Conservation (phyloP, 2,888 invertebrate genomes). For the Caradrina clavipalpis region DNA sequence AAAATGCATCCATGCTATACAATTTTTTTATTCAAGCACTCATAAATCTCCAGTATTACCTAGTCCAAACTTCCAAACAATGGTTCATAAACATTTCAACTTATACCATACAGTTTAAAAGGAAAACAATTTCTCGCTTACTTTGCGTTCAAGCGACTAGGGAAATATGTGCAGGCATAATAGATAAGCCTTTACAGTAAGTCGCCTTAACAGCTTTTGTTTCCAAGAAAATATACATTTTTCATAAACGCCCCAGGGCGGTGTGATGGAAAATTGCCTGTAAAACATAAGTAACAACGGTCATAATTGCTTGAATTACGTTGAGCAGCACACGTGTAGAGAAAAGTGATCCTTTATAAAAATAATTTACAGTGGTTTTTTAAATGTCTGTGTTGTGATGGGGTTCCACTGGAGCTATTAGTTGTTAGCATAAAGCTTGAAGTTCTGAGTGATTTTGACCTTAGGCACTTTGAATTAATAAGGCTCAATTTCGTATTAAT, state of each 20-base stretch:
- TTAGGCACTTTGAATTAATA: not conserved
- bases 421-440: constrained; percentile 2
- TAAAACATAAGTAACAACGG: constrained; percentile 73
- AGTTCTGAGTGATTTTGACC: not conserved
- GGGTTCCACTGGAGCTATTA: constrained; percentile 51
- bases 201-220: constrained; percentile 85
- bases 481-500: constrained; percentile 1
- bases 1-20: too few species aligned
- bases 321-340: constrained; percentile 63
- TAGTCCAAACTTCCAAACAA: constrained; percentile 61
- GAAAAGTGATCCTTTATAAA: constrained; percentile 79
- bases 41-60: constrained; percentile 33
- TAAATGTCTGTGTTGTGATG: constrained; percentile 63
- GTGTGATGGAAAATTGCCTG: constrained; percentile 81
- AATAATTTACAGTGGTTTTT: constrained; percentile 75
- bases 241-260: constrained; percentile 74
- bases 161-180: constrained; percentile 83
- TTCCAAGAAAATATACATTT: constrained; percentile 84
- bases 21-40: constrained; percentile 17
- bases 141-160: constrained; percentile 83
- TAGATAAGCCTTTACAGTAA: constrained; percentile 84
- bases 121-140: constrained; percentile 87
- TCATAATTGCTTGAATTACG: constrained; percentile 78
- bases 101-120: constrained; percentile 73
- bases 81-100: constrained; percentile 77